Evolutionary conservation across 2,797 vertebrate species (phyloP).

Genomic region (Enteromius viviparus): DNA sequence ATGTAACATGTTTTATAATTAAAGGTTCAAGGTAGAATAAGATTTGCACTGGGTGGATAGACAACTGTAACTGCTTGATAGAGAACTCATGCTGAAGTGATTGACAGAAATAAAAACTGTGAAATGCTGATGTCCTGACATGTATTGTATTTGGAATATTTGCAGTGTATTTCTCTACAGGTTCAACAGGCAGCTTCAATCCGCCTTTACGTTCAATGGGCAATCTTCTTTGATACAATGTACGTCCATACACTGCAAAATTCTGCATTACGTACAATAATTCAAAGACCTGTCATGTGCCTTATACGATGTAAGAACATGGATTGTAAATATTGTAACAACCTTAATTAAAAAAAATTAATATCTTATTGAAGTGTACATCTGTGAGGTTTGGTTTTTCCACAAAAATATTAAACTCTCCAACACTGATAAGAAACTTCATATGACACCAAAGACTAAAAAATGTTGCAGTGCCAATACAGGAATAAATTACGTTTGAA

Average conservation of each 20-base stretch:
- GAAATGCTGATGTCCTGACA: neutral
- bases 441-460: neutral
- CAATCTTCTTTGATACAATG: neutral
- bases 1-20: neutral
- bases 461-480: neutral
- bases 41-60: neutral
- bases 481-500: neutral
- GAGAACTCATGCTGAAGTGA: neutral
- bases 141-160: neutral
- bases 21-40: neutral
- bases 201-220: neutral
- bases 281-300: neutral
- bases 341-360: neutral
- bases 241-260: neutral
- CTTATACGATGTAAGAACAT: neutral
- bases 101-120: neutral
- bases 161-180: neutral
- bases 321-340: constrained; percentile 10
- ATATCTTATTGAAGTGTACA: neutral
- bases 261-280: constrained; percentile 3
- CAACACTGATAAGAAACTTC: neutral
- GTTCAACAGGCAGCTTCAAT: neutral
- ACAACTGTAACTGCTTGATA: neutral
- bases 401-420: neutral
- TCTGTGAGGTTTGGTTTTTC: neutral